Percentiles rank a stretch among this genome's conserved stretches.
These are phyloP conservation scores for Ditula angustiorana DNA, from an alignment of 2,888 invertebrate species.

Conservation along the genomic window DNA sequence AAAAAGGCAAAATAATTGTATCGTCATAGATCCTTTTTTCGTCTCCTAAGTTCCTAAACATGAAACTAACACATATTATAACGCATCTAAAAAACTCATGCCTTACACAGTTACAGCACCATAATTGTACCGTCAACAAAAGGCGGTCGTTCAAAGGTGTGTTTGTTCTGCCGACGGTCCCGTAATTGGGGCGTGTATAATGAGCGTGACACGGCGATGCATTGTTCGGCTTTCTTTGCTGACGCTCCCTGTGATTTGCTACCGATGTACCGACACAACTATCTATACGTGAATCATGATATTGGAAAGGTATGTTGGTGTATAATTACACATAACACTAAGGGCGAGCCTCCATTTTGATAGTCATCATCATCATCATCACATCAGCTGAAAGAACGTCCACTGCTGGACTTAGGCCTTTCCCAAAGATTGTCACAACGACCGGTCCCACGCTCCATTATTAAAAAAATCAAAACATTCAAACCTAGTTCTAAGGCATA, in stretches of 20 bases:
- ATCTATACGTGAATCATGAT: constrained; percentile 12
- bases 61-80: constrained; percentile 15
- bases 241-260: constrained; percentile 54
- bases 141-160: constrained; percentile 37
- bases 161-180: constrained; percentile 45
- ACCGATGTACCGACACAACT: constrained; percentile 39
- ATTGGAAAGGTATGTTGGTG: background rate
- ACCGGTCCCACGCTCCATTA: no score
- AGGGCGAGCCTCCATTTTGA: no score
- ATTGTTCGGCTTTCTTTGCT: constrained; percentile 43
- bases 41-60: background rate
- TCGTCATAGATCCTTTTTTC: no score
- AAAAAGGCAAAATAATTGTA: no score
- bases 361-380: no score
- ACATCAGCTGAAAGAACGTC: no score
- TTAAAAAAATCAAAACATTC: no score
- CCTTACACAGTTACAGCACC: constrained; percentile 30
- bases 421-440: no score
- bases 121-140: constrained; percentile 39
- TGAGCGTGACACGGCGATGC: constrained; percentile 56
- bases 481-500: no score
- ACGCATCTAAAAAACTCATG: constrained; percentile 16
- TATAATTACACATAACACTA: background rate
- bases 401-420: no score
- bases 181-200: constrained; percentile 58